phyloP scores from a whole-genome alignment of 2,797 vertebrate species.

The Lithobates sylvaticus region DNA sequence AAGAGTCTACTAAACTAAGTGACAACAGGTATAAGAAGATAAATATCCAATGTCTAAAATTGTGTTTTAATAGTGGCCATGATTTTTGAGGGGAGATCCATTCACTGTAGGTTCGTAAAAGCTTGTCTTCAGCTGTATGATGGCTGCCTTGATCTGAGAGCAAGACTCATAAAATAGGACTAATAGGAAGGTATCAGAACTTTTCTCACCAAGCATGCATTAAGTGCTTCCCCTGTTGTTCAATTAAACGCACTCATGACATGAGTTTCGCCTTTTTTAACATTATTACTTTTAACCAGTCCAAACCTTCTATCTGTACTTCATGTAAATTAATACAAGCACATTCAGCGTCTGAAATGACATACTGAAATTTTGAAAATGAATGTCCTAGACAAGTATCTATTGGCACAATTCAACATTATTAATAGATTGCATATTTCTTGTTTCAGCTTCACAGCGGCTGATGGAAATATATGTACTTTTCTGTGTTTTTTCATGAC shows the following conservation, averaged over 20 bases:
- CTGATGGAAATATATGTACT: not conserved
- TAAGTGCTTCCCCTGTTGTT: not conserved
- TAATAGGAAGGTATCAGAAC: not conserved
- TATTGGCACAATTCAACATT: too few relatives aligned
- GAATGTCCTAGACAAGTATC: too few relatives aligned
- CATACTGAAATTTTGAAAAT: too few relatives aligned
- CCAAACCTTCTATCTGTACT: not conserved
- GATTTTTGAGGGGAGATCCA: not conserved
- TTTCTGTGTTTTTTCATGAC: too few relatives aligned
- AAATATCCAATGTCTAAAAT: too few relatives aligned
- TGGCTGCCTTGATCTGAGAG: not conserved
- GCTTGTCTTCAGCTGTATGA: not conserved
- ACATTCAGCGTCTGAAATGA: too few relatives aligned
- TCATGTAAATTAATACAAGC: not conserved
- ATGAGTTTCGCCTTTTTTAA: not conserved
- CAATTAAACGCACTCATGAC: not conserved
- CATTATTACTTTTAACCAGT: not conserved
- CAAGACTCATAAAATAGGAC: not conserved
- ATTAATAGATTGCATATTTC: not conserved
- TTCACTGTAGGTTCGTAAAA: not conserved
- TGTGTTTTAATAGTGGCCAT: not conserved
- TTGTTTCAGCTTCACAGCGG: not conserved
- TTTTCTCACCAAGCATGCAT: not conserved
- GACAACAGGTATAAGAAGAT: not conserved
- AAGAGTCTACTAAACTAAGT: not conserved